Evolutionary conservation across 2,888 invertebrate genomes (phyloP).

Genomic region (Cyrtodaria siliqua): DNA sequence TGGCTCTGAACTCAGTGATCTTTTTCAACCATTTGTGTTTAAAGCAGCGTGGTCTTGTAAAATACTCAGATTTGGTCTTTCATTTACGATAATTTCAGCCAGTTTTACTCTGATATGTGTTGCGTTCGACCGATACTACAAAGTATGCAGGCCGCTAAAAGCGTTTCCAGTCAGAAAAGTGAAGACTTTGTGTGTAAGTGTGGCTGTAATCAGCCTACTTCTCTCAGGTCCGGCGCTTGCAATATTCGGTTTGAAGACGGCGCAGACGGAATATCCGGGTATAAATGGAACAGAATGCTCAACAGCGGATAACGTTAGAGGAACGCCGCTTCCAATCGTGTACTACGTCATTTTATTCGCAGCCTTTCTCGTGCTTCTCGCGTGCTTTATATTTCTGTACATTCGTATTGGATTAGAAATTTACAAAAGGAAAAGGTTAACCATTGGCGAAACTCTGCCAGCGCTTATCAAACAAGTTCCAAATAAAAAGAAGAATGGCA

Average conservation of each 20-base stretch:
- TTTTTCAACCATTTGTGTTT: conserved; percentile 73
- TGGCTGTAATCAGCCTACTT: conserved; percentile 62
- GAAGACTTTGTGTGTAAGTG: conserved; percentile 65
- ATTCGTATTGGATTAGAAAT: conserved; percentile 71
- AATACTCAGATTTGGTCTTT: conserved; percentile 73
- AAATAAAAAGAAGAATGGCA: conserved; percentile 10
- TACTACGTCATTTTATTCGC: conserved; percentile 70
- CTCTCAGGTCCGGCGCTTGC: conserved; percentile 73
- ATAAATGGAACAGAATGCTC: conserved; percentile 73
- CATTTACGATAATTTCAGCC: conserved; percentile 71
- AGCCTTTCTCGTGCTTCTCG: conserved; percentile 67
- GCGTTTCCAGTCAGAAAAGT: conserved; percentile 72
- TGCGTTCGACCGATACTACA: conserved; percentile 77
- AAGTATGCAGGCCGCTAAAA: conserved; percentile 73
- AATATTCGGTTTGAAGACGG: conserved; percentile 71
- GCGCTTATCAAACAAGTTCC: conserved; percentile 27
- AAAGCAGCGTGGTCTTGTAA: conserved; percentile 71
- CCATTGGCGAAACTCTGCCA: conserved; percentile 69
- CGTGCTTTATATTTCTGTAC: conserved; percentile 70
- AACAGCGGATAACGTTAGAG: conserved; percentile 62
- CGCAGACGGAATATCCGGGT: conserved; percentile 50
- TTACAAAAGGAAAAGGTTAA: conserved; percentile 66
- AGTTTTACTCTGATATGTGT: conserved; percentile 76
- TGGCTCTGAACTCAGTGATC: conserved; percentile 72
- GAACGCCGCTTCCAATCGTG: conserved; percentile 65